Base-by-base conservation (phyloP, 2,113 vertebrate species). In the Heliornis fulica region DNA sequence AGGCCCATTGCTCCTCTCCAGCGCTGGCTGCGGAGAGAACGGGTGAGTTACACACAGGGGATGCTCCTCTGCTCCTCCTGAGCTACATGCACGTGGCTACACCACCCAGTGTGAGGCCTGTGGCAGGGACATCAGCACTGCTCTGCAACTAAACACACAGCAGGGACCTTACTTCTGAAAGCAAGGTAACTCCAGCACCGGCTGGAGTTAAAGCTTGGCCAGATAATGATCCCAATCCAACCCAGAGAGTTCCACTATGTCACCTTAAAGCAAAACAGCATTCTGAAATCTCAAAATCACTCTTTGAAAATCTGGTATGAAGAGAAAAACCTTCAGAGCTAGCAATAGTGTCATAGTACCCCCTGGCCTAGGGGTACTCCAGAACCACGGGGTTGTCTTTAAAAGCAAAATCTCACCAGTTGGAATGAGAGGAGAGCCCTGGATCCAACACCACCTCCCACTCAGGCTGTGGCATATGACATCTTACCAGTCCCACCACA, bases 1-100 rank as follows among this genome's bases (percentile, higher is more conserved):
- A 5, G 99, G 98, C 23, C 87, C 46, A 5, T 80, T 65, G 8
- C 93, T 97, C 94, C 98, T 98, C 21, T 97, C 98, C 87, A 96
- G 94, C 90, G 98, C 87, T 89, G 96, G 46, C 97, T 98, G 93
- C 36, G 57, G 45, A 87, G 17, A 96, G 68, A 85, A 70, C 11
- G 89, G 17, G 34, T 7, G 36, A 69, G 54, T 89, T 83, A 82
- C n/a, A 31, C 2, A 3, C 3, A 61, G 48, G 31, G 51, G 31
- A n/a, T 65, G 40, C 69, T 43, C 8, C 11, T 29, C 15, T n/a
- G 31, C 20, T 63, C 21, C 51, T 53, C 31, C 25, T 0, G 1
- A 7, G 28, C 71, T 59, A 15, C 5, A 32, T 40, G 63, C 48
- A n/a, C n/a, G n/a, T n/a, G n/a, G 45, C n/a, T 68, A 2, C 13